These are phyloP conservation scores for Myotis pilosus DNA, from an alignment of 2,797 vertebrate species.

Conservation along the genomic window DNA sequence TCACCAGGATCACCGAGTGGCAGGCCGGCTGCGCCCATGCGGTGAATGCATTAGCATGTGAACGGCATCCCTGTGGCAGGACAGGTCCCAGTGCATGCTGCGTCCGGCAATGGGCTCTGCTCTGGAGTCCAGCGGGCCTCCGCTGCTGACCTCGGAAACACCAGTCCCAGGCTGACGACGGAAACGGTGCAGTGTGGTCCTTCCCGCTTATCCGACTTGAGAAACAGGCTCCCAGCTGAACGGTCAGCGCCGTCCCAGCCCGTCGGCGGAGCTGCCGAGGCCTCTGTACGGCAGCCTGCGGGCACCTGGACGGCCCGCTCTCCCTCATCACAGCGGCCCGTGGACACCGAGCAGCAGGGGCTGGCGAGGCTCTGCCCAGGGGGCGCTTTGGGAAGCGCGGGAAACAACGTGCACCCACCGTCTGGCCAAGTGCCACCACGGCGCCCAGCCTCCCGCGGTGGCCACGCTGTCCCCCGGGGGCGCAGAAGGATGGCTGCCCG, in stretches of 20 bases:
- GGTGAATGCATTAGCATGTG: conserved; percentile 99
- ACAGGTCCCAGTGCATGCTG: conserved; percentile 91
- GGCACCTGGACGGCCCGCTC: conserved; percentile 91
- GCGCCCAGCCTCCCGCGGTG: conserved; percentile 59
- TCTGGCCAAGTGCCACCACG: conserved; percentile 59
- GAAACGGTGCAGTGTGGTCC: conserved; percentile 96
- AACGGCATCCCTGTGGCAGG: conserved; percentile 95
- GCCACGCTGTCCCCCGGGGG: not conserved
- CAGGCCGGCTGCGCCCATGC: conserved; percentile 96
- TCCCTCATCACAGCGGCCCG: conserved; percentile 91
- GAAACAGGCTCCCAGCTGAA: conserved; percentile 97
- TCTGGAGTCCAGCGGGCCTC: conserved; percentile 91
- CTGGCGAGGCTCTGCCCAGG: conserved; percentile 80
- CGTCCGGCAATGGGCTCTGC: conserved; percentile 93
- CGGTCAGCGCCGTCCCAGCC: conserved; percentile 96
- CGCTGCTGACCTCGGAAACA: conserved; percentile 92
- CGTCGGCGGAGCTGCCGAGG: conserved; percentile 92
- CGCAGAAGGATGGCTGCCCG: not conserved
- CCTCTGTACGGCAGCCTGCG: conserved; percentile 93
- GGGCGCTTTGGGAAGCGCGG: conserved; percentile 79
- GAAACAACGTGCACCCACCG: conserved; percentile 63
- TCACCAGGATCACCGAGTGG: conserved; percentile 94
- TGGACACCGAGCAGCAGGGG: conserved; percentile 84
- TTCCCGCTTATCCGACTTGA: conserved; percentile 97
- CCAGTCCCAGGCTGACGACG: conserved; percentile 92